Conservation (phyloP, 2,888 invertebrate species). For the Diloba caeruleocephala region DNA sequence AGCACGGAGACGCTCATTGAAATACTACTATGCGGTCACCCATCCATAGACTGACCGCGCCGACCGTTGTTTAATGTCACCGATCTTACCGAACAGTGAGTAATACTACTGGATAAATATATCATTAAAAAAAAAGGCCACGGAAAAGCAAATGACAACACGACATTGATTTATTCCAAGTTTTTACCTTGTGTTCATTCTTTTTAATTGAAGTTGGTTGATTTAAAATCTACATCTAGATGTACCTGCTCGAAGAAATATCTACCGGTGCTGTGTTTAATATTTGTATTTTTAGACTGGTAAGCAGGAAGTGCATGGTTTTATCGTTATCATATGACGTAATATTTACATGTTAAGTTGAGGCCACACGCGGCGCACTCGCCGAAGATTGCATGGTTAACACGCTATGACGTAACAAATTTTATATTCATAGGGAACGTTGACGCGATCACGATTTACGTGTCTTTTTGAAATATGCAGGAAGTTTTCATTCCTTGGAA, state of each 20-base stretch:
- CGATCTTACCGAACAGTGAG: too few relatives aligned
- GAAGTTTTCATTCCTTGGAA: slow-evolving; percentile 31
- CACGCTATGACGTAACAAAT: slow-evolving; percentile 40
- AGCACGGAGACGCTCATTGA: too few relatives aligned
- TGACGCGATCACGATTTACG: slow-evolving; percentile 41
- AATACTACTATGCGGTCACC: too few relatives aligned
- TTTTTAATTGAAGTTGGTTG: too few relatives aligned
- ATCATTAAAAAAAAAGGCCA: too few relatives aligned
- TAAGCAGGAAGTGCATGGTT: slow-evolving; percentile 54
- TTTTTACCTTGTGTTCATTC: too few relatives aligned
- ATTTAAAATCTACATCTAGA: neutral
- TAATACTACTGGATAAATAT: too few relatives aligned
- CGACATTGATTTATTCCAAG: too few relatives aligned
- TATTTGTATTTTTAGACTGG: slow-evolving; percentile 24
- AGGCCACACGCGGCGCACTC: slow-evolving; percentile 54
- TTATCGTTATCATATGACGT: slow-evolving; percentile 66
- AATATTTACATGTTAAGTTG: slow-evolving; percentile 58
- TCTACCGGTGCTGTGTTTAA: slow-evolving; percentile 11
- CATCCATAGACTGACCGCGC: too few relatives aligned
- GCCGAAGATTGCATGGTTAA: slow-evolving; percentile 37
- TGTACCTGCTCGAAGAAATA: neutral
- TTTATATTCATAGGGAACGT: slow-evolving; percentile 49
- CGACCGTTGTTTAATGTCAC: too few relatives aligned
- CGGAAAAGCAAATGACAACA: too few relatives aligned
- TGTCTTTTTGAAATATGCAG: slow-evolving; percentile 47